Percentiles rank a stretch among this genome's conserved stretches.
These are phyloP conservation scores for Falcaria lacertinaria DNA, from an alignment of 2,888 invertebrate species.

Conservation along the genomic window DNA sequence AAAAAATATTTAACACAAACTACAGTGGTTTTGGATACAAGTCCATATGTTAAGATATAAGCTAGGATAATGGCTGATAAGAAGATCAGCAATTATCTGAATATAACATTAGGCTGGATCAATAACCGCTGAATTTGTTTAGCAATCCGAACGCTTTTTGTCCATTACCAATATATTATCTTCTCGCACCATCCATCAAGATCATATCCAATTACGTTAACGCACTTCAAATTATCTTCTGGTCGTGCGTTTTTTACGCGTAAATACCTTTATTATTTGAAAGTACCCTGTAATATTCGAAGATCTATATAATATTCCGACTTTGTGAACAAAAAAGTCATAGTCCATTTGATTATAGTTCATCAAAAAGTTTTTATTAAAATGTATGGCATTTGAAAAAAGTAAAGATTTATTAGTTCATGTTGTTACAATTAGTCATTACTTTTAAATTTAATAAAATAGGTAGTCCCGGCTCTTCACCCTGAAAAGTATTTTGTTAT, in stretches of 20 bases:
- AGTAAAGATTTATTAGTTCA: background rate
- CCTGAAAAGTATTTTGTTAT: too few relatives aligned
- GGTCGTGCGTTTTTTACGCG: slow-evolving; percentile 8
- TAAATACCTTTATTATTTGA: slow-evolving; percentile 2
- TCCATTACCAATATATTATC: slow-evolving; percentile 20
- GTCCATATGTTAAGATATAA: too few relatives aligned
- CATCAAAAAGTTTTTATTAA: background rate
- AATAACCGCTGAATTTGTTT: slow-evolving; percentile 25
- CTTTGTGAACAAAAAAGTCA: background rate
- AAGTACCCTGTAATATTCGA: background rate
- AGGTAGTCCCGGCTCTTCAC: too few relatives aligned
- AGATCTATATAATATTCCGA: background rate
- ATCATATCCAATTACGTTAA: slow-evolving; percentile 46
- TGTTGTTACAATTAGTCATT: background rate
- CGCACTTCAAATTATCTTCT: slow-evolving; percentile 40
- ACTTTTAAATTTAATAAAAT: too few relatives aligned
- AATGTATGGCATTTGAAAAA: background rate
- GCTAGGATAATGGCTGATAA: too few relatives aligned
- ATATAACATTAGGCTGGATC: slow-evolving; percentile 13
- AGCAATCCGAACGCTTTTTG: slow-evolving; percentile 26
- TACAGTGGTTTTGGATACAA: too few relatives aligned
- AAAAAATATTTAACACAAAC: too few relatives aligned
- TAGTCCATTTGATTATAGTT: background rate
- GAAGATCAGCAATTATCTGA: too few relatives aligned
- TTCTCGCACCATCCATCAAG: slow-evolving; percentile 50